phyloP scores from a whole-genome alignment of 1,140 invertebrate genomes.

The Aleiodes sp. region DNA sequence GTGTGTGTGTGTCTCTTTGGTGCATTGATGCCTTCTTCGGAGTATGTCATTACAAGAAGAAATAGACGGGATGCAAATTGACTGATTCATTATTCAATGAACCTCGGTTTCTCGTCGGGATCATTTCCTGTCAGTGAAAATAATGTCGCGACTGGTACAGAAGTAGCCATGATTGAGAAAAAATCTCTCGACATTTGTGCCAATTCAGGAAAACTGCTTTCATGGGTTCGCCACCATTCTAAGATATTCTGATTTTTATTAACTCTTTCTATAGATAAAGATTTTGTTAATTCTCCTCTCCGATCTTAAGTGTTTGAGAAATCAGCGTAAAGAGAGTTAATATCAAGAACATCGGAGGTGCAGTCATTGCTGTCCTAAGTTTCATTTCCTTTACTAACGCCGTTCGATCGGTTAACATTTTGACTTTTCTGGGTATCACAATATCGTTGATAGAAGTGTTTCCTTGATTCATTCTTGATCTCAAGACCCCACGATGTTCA shows the following conservation, averaged over 20 bases:
- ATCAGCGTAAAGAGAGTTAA: background rate
- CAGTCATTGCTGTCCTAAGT: too few species aligned
- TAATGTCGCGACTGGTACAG: conserved; percentile 15
- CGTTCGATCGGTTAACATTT: background rate
- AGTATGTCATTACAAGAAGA: background rate
- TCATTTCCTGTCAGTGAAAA: background rate
- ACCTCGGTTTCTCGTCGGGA: background rate
- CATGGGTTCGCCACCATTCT: conserved; percentile 20
- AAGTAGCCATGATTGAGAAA: conserved; percentile 18
- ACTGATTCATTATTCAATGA: background rate
- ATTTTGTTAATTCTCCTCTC: conserved; percentile 18
- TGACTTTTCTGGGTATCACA: background rate
- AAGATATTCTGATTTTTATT: conserved; percentile 13
- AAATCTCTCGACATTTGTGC: conserved; percentile 26
- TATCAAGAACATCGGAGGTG: background rate
- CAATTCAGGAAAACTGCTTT: conserved; percentile 17
- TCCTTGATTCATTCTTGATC: conserved; percentile 14
- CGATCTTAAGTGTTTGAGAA: background rate
- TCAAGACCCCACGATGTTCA: background rate
- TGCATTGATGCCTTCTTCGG: background rate
- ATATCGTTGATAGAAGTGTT: conserved; percentile 22
- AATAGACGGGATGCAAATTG: background rate
- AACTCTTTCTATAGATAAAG: background rate
- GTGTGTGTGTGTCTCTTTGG: too few species aligned
- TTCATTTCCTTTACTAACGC: background rate